Conservation (phyloP, 1,140 invertebrate genomes). For the Drosophila azteca region DNA sequence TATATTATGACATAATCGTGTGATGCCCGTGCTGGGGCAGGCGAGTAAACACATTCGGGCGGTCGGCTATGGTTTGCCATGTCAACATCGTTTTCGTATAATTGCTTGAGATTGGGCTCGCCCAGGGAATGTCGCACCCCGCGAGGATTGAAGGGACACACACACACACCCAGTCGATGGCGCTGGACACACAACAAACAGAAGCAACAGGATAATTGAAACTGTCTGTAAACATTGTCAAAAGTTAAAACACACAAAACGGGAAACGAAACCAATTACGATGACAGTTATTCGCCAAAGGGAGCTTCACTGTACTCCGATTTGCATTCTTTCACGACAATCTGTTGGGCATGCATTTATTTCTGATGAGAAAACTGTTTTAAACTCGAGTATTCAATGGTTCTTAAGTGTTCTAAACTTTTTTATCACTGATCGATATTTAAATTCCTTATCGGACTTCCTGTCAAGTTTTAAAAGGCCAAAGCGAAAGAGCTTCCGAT, state of each 20-base stretch:
- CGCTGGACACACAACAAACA: not conserved
- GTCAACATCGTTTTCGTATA: constrained; percentile 37
- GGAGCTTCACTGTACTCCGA: constrained; percentile 2
- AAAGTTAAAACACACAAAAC: constrained; percentile 2
- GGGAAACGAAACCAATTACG: not conserved
- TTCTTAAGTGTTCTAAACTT: constrained; percentile 3
- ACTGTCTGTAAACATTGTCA: constrained; percentile 15
- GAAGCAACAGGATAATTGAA: constrained; percentile 47
- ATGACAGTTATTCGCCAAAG: too few species aligned
- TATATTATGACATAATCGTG: constrained; percentile 71
- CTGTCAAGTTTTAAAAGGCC: constrained; percentile 15
- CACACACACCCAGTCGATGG: constrained; percentile 32
- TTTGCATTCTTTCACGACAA: constrained; percentile 33
- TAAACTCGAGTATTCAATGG: not conserved
- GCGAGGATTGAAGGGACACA: not conserved
- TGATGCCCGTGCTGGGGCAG: constrained; percentile 20
- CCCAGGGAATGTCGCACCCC: constrained; percentile 9
- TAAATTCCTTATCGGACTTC: constrained; percentile 8
- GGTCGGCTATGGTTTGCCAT: constrained; percentile 16
- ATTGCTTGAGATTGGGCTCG: constrained; percentile 40
- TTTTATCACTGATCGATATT: constrained; percentile 8
- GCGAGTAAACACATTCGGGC: constrained; percentile 30
- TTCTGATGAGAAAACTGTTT: constrained; percentile 24
- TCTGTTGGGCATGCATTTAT: constrained; percentile 28
- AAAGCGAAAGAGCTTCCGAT: constrained; percentile 14